Base-by-base conservation (phyloP, 2,888 invertebrate species). In the Cantharis rufa region DNA sequence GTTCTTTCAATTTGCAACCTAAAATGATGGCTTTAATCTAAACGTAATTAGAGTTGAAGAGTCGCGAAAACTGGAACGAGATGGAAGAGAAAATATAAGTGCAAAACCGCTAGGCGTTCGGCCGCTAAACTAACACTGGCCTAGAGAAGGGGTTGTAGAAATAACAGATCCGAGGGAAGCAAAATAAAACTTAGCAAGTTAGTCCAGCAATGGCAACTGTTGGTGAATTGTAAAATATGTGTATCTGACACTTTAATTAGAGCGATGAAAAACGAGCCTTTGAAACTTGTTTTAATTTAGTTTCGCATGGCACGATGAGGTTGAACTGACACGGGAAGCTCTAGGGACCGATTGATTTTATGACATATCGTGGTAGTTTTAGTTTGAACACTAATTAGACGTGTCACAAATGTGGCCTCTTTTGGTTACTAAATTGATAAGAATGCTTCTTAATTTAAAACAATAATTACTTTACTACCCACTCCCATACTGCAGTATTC, bases 161-260 rank as follows among this genome's bases (percentile, higher is more conserved):
- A 82, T 79, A 82, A 81, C 80, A 82, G 71, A 77, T 62, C 73
- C 63, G 77, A 80, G 78, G 74, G 70, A 80, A 80, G 75, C 79
- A 78, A 79, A 81, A 81, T 81, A 81, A 80, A 80, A 80, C 76
- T 79, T 78, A 76, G 74, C 76, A 68, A 75, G 62, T 72, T 69
- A 64, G 80, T 76, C 75, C 77, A 70, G 78, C 75, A 81, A 78
- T 79, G 80, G 83, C 80, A 81, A 82, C 82, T 80, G 81, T 80
- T 81, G 83, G 83, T 81, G 83, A 85, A 84, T 84, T 85, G 84
- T 85, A 85, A 85, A 86, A 85, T 86, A 86, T 86, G 84, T 87
- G 84, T 82, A 85, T 81, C 84, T 86, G 87, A 87, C 86, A 86
- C 84, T 86, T 86, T 86, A 86, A 87, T 86, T 86, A 86, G 86